Conservation (phyloP, 2,113 vertebrate species). For the Tichodroma muraria region DNA sequence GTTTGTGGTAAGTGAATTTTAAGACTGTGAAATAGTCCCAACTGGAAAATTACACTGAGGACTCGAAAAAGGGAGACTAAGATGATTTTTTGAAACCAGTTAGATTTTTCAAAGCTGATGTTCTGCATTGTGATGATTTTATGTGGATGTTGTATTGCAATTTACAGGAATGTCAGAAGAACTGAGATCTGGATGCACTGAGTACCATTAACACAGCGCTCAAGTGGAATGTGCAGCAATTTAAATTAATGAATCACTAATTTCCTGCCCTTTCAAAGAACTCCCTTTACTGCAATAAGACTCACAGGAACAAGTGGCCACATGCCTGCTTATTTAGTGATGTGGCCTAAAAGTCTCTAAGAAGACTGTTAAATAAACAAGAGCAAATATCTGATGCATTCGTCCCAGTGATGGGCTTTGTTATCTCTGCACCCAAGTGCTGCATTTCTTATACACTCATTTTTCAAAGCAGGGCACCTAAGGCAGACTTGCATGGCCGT, state of each 20-base stretch:
- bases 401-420: not conserved
- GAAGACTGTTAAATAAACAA: not conserved
- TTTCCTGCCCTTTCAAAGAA: not conserved
- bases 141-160: not conserved
- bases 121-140: not conserved
- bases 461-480: not conserved
- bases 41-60: not conserved
- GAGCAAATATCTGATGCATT: not conserved
- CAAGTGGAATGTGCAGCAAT: not conserved
- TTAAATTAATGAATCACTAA: not conserved
- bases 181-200: not conserved
- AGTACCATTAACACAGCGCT: not conserved
- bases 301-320: not conserved
- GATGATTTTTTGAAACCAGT: not conserved
- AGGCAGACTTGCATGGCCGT: not conserved
- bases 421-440: not conserved
- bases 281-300: not conserved
- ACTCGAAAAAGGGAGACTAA: not conserved
- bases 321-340: not conserved
- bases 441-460: not conserved
- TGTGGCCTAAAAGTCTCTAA: not conserved
- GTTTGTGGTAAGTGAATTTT: not conserved
- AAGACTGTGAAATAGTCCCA: not conserved
- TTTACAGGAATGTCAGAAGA: not conserved
- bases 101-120: not conserved